Evolutionary conservation across 1,140 invertebrate genomes (phyloP).

Genomic region (Telenomus remus): DNA sequence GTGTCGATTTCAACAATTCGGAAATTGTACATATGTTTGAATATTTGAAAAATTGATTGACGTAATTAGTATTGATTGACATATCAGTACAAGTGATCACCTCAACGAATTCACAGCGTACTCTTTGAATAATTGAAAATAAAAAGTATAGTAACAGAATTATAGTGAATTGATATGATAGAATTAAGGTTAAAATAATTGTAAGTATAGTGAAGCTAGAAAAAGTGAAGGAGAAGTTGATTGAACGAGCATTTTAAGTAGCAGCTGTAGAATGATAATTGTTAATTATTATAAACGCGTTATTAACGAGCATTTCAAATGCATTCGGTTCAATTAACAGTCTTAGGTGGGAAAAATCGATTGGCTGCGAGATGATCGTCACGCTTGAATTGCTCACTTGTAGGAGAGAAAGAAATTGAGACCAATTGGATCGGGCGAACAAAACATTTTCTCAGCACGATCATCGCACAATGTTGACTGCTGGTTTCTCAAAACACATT

Average conservation of each 20-base stretch:
- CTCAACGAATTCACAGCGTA: no score
- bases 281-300: slow-evolving; percentile 38
- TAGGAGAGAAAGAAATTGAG: slow-evolving; percentile 40
- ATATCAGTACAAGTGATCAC: no score
- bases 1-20: no score
- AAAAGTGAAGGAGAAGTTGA: slow-evolving; percentile 4
- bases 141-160: no score
- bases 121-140: no score
- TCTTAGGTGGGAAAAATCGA: slow-evolving; percentile 35
- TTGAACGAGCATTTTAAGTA: neutral
- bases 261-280: slow-evolving; percentile 44
- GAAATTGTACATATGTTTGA: no score
- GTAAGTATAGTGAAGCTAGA: no score
- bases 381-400: slow-evolving; percentile 37
- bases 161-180: no score
- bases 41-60: no score
- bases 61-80: no score
- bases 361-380: slow-evolving; percentile 29
- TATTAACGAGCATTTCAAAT: slow-evolving; percentile 40
- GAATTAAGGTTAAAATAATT: no score
- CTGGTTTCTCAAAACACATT: slow-evolving; percentile 13
- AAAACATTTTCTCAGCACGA: slow-evolving; percentile 22
- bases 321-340: slow-evolving; percentile 30
- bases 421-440: slow-evolving; percentile 28
- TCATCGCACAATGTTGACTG: slow-evolving; percentile 30